These are phyloP conservation scores for Otolemur crassicaudatus DNA, from an alignment of 2,797 vertebrate species.

Conservation along the genomic window DNA sequence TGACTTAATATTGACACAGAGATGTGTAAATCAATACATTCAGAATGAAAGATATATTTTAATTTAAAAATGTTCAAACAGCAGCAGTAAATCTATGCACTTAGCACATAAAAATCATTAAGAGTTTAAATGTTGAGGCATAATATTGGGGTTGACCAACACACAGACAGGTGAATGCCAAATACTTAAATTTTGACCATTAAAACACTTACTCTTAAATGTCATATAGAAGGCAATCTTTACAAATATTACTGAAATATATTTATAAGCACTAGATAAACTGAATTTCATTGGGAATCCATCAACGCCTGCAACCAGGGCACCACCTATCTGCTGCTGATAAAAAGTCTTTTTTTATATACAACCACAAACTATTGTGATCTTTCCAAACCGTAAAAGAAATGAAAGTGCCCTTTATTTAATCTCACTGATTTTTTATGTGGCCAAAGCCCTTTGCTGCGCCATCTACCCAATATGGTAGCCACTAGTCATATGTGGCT, in stretches of 20 bases:
- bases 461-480: neutral
- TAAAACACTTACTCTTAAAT: conserved; percentile 47
- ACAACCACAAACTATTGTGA: neutral
- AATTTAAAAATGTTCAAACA: conserved; percentile 99
- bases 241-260: conserved; percentile 57
- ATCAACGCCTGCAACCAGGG: conserved; percentile 64
- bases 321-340: conserved; percentile 63
- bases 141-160: conserved; percentile 81
- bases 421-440: neutral
- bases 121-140: conserved; percentile 81
- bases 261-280: conserved; percentile 37
- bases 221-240: conserved; percentile 55
- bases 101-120: conserved; percentile 89
- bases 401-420: neutral
- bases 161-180: conserved; percentile 63
- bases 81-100: conserved; percentile 97
- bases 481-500: neutral
- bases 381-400: neutral
- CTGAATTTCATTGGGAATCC: conserved; percentile 44
- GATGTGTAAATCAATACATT: conserved; percentile 97
- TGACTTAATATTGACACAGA: conserved; percentile 97
- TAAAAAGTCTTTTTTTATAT: conserved; percentile 57
- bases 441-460: neutral
- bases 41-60: conserved; percentile 99
- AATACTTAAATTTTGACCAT: neutral